Evolutionary conservation across 2,888 invertebrate species (phyloP), one percentile per base, ranked within the genome.

Genomic region (Lypha dubia): DNA sequence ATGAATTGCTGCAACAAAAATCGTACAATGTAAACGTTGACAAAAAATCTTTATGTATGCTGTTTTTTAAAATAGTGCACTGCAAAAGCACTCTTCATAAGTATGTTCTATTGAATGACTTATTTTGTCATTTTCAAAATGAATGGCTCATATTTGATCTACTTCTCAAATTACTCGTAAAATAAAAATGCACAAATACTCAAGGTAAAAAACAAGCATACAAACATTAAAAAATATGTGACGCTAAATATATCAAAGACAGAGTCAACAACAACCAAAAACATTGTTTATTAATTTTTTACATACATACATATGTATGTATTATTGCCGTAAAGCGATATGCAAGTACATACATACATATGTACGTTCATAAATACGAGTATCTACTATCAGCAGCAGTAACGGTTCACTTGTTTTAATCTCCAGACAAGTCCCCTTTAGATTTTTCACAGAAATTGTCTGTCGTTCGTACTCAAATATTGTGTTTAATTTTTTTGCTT

Each of bases 351-450:
- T 35, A 17, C 41, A 38, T 53, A 6, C 56, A 68, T 68, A 56
- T 9, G 13, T 58, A 41, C 8, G 22, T n/a, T 11, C 41, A 13
- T 41, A 20, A 11, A 41, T 41, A 22, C 13, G 5, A 22, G 15
- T 51, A 20, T 22, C 22, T 24, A 56, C 15, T 51, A 15, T 20
- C 41, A 38, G 32, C 41, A 28, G 41, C 63, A 68, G 49, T 76
- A 71, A 80, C 75, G 79, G 71, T 76, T 80, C 79, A 46, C 51
- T 75, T 67, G 24, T 56, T 65, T 53, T 65, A 68, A 81, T 81
- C 84, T 80, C 9, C 58, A 22, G 38, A 41, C 22, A 53, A 68
- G 70, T 70, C 58, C 28, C 44, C 76, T 60, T 77, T 75, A 58
- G 53, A 63, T 73, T 73, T 53, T 68, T 46, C 6, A 28, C 9